phyloP scores from a whole-genome alignment of 2,113 vertebrate species.

The Erythrocercus mccallii region DNA sequence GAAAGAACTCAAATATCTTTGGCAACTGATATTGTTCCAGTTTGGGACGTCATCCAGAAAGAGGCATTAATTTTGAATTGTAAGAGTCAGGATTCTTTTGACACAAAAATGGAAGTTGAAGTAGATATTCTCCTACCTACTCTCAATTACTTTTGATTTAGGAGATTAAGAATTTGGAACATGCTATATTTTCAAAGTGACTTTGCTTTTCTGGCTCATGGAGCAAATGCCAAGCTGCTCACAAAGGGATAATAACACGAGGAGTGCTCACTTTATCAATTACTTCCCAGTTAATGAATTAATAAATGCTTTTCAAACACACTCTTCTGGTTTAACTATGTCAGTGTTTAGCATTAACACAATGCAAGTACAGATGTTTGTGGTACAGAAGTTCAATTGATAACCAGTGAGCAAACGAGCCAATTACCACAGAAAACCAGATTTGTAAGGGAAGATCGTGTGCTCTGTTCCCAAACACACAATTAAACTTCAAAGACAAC shows the following conservation, averaged over 20 bases:
- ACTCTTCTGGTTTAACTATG: constrained; percentile 21
- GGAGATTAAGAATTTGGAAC: neutral
- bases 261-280: neutral
- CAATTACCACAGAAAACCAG: constrained; percentile 70
- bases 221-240: neutral
- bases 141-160: neutral
- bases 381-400: constrained; percentile 59
- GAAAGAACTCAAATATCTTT: neutral
- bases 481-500: constrained; percentile 67
- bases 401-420: constrained; percentile 65
- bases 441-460: constrained; percentile 49
- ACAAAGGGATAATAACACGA: neutral
- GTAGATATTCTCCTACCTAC: neutral
- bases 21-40: neutral
- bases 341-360: constrained; percentile 41
- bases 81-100: neutral
- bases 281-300: constrained; percentile 51
- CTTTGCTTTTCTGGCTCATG: neutral
- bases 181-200: neutral
- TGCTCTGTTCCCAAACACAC: constrained; percentile 61
- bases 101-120: neutral
- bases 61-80: neutral
- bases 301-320: constrained; percentile 41
- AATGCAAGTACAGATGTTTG: constrained; percentile 65
- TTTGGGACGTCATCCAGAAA: neutral